Evolutionary conservation across 2,888 invertebrate species (phyloP).

Genomic region (Gerris lacustris): DNA sequence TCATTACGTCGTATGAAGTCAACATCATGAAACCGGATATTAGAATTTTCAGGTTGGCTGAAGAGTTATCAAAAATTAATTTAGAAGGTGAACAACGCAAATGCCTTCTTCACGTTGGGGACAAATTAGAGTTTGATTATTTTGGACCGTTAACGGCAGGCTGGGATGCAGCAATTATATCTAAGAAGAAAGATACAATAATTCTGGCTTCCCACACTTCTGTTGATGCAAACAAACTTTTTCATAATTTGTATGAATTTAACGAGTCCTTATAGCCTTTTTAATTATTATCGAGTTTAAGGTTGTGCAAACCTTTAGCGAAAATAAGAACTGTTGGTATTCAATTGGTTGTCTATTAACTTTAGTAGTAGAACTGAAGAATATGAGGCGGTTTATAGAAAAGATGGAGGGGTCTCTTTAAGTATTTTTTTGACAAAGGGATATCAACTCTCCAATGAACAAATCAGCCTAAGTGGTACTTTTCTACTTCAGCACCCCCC

Average conservation of each 20-base stretch:
- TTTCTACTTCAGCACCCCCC: no score
- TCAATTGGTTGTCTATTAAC: no score
- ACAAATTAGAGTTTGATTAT: slow-evolving; percentile 63
- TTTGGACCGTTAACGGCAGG: slow-evolving; percentile 59
- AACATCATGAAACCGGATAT: slow-evolving; percentile 62
- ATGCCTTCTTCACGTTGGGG: slow-evolving; percentile 72
- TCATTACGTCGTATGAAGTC: slow-evolving; percentile 62
- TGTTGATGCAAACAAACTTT: background rate
- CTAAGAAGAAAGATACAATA: background rate
- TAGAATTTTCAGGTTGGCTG: slow-evolving; percentile 55
- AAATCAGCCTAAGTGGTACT: no score
- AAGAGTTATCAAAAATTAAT: slow-evolving; percentile 33
- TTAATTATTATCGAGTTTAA: background rate
- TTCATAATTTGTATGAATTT: background rate
- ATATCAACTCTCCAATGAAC: no score
- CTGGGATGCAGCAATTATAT: slow-evolving; percentile 54
- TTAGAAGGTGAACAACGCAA: slow-evolving; percentile 39
- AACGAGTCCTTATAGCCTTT: background rate
- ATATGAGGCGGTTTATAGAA: no score
- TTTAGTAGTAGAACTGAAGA: no score
- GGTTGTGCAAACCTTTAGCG: no score
- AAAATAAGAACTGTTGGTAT: no score
- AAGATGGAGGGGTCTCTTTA: no score
- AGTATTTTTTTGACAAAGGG: no score
- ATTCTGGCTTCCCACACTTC: background rate